Conservation (phyloP, 2,888 invertebrate genomes). For the Oscheius sp. region DNA sequence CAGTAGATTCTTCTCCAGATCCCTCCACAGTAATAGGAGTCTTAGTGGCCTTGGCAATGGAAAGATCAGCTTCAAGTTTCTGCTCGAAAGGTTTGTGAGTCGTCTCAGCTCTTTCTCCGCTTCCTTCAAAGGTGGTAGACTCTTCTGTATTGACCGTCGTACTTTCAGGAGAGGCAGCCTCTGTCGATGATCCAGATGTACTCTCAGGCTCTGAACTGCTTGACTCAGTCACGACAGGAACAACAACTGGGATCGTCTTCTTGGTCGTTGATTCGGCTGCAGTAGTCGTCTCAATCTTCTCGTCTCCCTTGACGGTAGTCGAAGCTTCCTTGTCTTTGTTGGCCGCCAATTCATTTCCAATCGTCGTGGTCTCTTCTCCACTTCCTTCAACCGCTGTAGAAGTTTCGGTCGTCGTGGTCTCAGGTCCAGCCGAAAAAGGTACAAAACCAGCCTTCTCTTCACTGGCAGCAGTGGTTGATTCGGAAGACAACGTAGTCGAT, state of each 20-base stretch:
- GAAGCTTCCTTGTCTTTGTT: conserved; percentile 34
- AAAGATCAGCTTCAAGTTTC: no score
- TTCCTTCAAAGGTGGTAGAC: conserved; percentile 9
- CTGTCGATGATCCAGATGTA: conserved; percentile 35
- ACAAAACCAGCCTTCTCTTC: no score
- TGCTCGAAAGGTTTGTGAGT: not conserved
- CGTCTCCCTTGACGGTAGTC: conserved; percentile 15
- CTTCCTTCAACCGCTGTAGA: no score
- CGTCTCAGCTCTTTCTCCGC: conserved; percentile 22
- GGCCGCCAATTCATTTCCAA: conserved; percentile 25
- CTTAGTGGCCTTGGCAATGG: not conserved
- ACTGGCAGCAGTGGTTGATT: no score
- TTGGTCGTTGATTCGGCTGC: not conserved
- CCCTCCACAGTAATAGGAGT: conserved; percentile 4
- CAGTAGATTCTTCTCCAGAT: not conserved
- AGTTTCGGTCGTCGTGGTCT: no score
- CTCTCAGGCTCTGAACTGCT: not conserved
- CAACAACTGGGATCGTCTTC: not conserved
- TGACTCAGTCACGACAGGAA: no score
- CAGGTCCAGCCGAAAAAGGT: no score
- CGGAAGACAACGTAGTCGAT: conserved; percentile 15
- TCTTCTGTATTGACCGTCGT: conserved; percentile 37
- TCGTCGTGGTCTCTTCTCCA: no score
- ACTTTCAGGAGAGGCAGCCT: not conserved
- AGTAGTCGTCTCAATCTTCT: no score